Percentiles rank a stretch among this genome's conserved stretches.
Conservation (phyloP, 2,888 invertebrate genomes). For the Cheilosia impressa region DNA sequence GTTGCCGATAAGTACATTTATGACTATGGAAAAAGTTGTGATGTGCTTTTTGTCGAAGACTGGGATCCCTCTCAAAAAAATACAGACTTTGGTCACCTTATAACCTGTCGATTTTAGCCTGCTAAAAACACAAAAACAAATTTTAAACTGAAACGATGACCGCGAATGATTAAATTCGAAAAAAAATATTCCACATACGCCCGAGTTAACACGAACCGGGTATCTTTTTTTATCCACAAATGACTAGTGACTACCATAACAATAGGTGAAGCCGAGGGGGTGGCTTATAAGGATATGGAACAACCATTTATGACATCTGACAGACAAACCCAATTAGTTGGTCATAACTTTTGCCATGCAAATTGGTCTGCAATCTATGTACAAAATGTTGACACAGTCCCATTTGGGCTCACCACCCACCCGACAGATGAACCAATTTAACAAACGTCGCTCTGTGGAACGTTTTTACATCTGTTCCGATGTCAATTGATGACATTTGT, state of each 20-base stretch:
- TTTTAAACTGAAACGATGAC: no score
- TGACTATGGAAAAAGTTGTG: no score
- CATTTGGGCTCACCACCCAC: constrained; percentile 35
- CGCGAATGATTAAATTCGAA: no score
- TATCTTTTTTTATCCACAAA: not conserved
- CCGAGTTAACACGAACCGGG: no score
- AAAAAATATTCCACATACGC: no score
- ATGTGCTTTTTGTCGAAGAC: no score
- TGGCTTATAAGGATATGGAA: not conserved
- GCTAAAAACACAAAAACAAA: no score
- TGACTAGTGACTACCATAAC: not conserved
- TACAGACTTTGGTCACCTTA: no score
- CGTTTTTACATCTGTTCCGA: constrained; percentile 65
- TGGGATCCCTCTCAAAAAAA: no score
- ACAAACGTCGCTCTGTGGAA: constrained; percentile 57
- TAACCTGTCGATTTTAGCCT: no score
- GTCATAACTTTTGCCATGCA: constrained; percentile 61
- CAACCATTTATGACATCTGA: constrained; percentile 38
- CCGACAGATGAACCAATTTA: constrained; percentile 70
- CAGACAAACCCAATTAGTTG: constrained; percentile 70
- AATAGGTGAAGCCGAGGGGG: not conserved
- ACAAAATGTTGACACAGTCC: constrained; percentile 56
- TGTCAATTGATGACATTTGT: constrained; percentile 70
- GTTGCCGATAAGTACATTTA: no score
- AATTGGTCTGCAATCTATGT: constrained; percentile 55